Evolutionary conservation across 1,140 invertebrate species (phyloP).

Genomic region (Drosophila auraria): DNA sequence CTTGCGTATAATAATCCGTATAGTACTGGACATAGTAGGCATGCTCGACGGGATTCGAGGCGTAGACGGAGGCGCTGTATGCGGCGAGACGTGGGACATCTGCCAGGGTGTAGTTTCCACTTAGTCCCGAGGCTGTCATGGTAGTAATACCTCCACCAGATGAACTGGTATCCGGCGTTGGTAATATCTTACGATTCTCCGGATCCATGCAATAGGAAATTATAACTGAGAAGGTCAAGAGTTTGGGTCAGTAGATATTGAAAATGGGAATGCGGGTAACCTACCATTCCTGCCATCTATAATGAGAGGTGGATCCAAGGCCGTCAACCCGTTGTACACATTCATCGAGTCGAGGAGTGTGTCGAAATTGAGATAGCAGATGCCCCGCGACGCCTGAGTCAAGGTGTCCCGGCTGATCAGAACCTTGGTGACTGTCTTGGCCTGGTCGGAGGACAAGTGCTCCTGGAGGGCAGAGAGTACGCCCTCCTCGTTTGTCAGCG

Average conservation of each 20-base stretch:
- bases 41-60: conserved; percentile 90
- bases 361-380: conserved; percentile 94
- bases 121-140: conserved; percentile 30
- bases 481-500: conserved; percentile 93
- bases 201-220: conserved; percentile 72
- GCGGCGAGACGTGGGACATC: conserved; percentile 91
- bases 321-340: conserved; percentile 89
- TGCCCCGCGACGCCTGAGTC: conserved; percentile 92
- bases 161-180: conserved; percentile 29
- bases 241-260: neutral
- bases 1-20: conserved; percentile 91
- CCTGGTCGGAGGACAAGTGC: conserved; percentile 89
- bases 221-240: conserved; percentile 36
- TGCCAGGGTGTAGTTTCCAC: conserved; percentile 87
- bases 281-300: conserved; percentile 90
- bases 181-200: conserved; percentile 49
- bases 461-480: conserved; percentile 90
- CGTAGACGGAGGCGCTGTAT: conserved; percentile 92
- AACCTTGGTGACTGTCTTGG: conserved; percentile 88
- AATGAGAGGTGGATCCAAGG: conserved; percentile 86
- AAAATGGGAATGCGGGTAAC: neutral
- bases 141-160: conserved; percentile 13
- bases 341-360: conserved; percentile 94
- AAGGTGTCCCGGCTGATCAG: conserved; percentile 92
- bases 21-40: conserved; percentile 92